phyloP scores from a whole-genome alignment of 2,113 vertebrate species.

The Tachysurus vachellii region DNA sequence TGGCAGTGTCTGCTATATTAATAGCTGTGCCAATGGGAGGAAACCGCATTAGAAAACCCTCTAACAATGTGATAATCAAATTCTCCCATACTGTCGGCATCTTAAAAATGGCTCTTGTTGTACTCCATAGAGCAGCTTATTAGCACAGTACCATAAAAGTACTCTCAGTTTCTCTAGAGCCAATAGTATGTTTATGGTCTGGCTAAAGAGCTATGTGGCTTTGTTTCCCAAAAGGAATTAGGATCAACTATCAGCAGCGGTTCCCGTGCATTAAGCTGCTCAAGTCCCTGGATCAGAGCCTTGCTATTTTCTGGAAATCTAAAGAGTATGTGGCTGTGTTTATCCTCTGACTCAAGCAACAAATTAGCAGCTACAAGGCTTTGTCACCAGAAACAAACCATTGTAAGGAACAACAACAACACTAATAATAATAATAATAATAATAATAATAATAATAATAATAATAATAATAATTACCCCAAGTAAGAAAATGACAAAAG shows the following conservation, averaged over 20 bases:
- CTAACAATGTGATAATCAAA: constrained; percentile 33
- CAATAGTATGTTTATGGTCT: constrained; percentile 55
- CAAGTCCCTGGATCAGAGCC: constrained; percentile 30
- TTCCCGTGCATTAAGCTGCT: constrained; percentile 39
- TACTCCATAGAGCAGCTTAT: constrained; percentile 45
- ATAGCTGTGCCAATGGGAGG: constrained; percentile 9
- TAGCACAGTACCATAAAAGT: constrained; percentile 46
- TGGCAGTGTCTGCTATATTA: constrained; percentile 29
- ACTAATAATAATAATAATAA: neutral
- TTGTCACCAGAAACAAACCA: neutral
- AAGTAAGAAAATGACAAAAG: neutral
- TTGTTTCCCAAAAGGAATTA: constrained; percentile 35
- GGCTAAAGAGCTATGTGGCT: constrained; percentile 40
- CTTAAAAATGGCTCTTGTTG: constrained; percentile 39
- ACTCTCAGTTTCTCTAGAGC: constrained; percentile 48
- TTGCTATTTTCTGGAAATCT: constrained; percentile 22
- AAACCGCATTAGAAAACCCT: constrained; percentile 3
- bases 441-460: neutral
- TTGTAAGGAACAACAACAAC: neutral
- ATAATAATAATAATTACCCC: neutral
- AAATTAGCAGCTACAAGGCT: neutral
- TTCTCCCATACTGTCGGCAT: constrained; percentile 16
- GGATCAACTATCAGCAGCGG: constrained; percentile 35
- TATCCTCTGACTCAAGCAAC: constrained; percentile 31
- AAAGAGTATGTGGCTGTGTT: constrained; percentile 23